A percentile compares a stretch with the other conserved stretches of the same genome.
Conservation (phyloP, 2,888 invertebrate genomes). For the Onchidella celtica region DNA sequence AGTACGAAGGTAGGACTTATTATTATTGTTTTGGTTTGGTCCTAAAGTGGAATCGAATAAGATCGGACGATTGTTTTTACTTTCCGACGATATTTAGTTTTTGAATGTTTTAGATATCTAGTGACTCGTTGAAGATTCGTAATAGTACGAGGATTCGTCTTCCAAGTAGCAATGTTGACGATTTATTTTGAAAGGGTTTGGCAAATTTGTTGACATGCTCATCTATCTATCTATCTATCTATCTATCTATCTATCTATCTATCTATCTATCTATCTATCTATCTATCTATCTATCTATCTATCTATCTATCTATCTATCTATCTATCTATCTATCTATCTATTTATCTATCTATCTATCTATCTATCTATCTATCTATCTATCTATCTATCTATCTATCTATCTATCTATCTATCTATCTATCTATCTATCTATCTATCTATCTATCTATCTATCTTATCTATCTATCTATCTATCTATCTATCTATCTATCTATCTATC, state of each 20-base stretch:
- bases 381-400: not conserved
- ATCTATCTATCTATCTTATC: not conserved
- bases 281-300: not conserved
- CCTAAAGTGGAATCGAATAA: too few species aligned
- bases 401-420: not conserved
- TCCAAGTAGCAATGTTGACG: too few species aligned
- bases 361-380: not conserved
- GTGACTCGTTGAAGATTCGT: too few species aligned
- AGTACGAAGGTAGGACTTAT: too few species aligned
- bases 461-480: not conserved
- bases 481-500: not conserved
- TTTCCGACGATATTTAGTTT: too few species aligned
- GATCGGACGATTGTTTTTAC: too few species aligned
- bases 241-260: not conserved
- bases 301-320: conserved; percentile 17
- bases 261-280: not conserved
- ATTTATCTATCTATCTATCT: conserved; percentile 29
- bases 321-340: conserved; percentile 14
- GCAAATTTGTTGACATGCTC: too few species aligned
- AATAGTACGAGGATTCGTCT: too few species aligned
- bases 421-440: not conserved
- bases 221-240: not conserved
- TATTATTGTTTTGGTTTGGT: too few species aligned
- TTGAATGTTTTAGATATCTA: too few species aligned
- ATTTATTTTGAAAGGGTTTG: too few species aligned